These are phyloP conservation scores for Xestoiulus laeticollis DNA, from an alignment of 2,888 invertebrate species.

Conservation along the genomic window DNA sequence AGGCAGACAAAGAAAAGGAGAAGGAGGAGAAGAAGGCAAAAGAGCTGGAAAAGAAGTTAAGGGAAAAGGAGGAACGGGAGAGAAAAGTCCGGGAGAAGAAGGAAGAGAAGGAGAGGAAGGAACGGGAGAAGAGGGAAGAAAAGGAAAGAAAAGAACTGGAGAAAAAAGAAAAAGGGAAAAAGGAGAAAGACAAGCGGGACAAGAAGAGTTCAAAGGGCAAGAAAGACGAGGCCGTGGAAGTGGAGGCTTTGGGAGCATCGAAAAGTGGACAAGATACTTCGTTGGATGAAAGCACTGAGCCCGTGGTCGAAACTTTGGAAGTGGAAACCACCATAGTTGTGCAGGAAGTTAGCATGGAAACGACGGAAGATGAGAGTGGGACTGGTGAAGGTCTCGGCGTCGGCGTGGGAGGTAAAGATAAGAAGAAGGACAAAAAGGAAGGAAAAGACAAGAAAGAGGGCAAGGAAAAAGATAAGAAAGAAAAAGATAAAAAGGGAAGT, in stretches of 20 bases:
- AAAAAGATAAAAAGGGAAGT: slow-evolving; percentile 55
- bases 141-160: slow-evolving; percentile 54
- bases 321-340: slow-evolving; percentile 1
- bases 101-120: slow-evolving; percentile 53
- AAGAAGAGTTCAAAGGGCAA: slow-evolving; percentile 59
- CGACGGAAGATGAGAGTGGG: slow-evolving; percentile 67
- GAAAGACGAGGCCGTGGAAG: slow-evolving; percentile 68
- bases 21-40: slow-evolving; percentile 1
- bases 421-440: slow-evolving; percentile 61
- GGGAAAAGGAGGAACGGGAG: slow-evolving; percentile 35
- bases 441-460: slow-evolving; percentile 52
- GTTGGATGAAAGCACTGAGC: slow-evolving; percentile 45
- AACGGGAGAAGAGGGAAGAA: slow-evolving; percentile 53
- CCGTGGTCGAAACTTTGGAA: background rate
- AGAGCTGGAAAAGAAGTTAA: slow-evolving; percentile 44
- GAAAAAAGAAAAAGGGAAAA: slow-evolving; percentile 60
- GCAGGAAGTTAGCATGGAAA: slow-evolving; percentile 53
- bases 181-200: slow-evolving; percentile 59
- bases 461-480: slow-evolving; percentile 55
- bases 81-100: slow-evolving; percentile 52
- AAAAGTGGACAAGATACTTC: slow-evolving; percentile 31
- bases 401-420: background rate
- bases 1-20: slow-evolving; percentile 35
- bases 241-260: slow-evolving; percentile 70
- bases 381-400: slow-evolving; percentile 68